phyloP scores from a whole-genome alignment of 92 coral and sea anemone genomes.

The Phenganax stokvisi region DNA sequence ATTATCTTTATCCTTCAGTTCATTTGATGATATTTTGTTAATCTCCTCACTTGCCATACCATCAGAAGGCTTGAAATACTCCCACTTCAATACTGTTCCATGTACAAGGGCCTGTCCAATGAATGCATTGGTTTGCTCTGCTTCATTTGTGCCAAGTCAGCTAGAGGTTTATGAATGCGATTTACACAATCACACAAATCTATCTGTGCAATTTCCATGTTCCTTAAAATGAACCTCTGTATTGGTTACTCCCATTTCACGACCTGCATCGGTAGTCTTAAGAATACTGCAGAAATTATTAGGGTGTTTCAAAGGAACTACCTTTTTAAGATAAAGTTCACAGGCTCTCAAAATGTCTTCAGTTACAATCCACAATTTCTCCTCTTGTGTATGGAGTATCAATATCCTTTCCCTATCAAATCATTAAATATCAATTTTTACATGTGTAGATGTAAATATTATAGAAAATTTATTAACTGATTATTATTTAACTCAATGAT shows the following conservation, averaged over 20 bases:
- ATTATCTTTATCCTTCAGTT: conserved; percentile 42
- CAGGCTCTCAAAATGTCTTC: conserved; percentile 45
- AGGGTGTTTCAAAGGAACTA: conserved; percentile 28
- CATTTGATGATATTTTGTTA: conserved; percentile 36
- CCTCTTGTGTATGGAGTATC: conserved; percentile 28
- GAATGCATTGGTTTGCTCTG: conserved; percentile 43
- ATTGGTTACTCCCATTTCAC: conserved; percentile 42
- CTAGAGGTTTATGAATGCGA: conserved; percentile 45
- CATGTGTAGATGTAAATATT: too few species aligned
- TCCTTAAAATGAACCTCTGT: conserved; percentile 43
- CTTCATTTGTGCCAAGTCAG: conserved; percentile 53
- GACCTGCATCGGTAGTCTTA: conserved; percentile 50
- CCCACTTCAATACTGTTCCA: conserved; percentile 51
- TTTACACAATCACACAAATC: conserved; percentile 44
- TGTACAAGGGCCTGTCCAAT: conserved; percentile 53
- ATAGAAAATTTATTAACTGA: too few species aligned
- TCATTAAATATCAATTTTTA: too few species aligned
- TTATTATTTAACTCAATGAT: too few species aligned
- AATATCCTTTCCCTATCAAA: not conserved
- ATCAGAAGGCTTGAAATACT: conserved; percentile 45
- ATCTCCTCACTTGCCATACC: conserved; percentile 41
- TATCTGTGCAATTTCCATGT: conserved; percentile 38
- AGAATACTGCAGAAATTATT: conserved; percentile 47
- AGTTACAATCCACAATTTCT: conserved; percentile 42
- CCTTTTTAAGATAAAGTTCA: conserved; percentile 17